Conservation (phyloP, 2,113 vertebrate genomes). For the Tympanuchus pallidicinctus region DNA sequence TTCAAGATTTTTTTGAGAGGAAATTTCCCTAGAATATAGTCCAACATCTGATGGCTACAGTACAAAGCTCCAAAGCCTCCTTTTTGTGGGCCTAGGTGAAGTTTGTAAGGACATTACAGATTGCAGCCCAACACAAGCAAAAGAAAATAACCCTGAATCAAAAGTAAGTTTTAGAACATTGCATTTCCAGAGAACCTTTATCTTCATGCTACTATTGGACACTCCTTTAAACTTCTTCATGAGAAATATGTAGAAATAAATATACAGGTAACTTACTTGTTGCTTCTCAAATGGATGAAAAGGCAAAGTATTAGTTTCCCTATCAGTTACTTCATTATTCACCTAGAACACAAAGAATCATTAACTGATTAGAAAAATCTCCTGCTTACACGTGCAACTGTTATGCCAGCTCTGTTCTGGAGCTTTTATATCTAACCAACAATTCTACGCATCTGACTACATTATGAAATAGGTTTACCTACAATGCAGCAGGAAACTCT, state of each 20-base stretch:
- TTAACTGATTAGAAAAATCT: neutral
- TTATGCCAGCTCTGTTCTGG: neutral
- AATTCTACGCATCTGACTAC: neutral
- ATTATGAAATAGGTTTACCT: neutral
- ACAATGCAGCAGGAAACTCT: neutral
- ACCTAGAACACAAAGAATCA: conserved; percentile 73
- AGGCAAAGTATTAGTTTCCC: conserved; percentile 87
- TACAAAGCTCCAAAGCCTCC: neutral
- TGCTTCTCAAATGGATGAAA: conserved; percentile 82
- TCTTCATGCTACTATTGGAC: neutral
- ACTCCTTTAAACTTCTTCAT: neutral
- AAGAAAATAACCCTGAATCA: neutral
- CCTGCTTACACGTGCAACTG: neutral
- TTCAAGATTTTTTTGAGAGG: neutral
- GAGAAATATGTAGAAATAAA: neutral
- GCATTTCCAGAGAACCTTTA: neutral
- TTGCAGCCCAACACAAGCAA: neutral
- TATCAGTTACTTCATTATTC: conserved; percentile 60
- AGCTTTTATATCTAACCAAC: neutral
- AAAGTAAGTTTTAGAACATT: neutral
- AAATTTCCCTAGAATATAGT: neutral
- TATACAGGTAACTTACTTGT: conserved; percentile 78
- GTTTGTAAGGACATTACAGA: neutral
- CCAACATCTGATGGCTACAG: neutral
- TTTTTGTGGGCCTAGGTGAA: neutral